Conservation (phyloP, 2,888 invertebrate species). For the Drosophila diplacantha region DNA sequence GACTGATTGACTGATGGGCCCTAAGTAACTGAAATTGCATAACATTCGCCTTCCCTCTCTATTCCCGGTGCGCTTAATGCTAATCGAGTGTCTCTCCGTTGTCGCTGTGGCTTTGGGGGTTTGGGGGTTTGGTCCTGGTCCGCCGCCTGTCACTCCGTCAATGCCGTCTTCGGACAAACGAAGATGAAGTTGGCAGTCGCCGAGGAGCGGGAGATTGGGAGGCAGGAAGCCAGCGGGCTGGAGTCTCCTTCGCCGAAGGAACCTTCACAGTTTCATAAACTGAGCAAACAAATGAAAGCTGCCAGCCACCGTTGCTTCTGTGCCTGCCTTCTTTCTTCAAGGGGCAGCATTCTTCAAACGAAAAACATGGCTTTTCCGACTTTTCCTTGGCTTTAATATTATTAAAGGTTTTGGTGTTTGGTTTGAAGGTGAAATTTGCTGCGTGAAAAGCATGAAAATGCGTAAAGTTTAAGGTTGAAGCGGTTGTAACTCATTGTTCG, state of each 20-base stretch:
- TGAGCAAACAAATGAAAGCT: constrained; percentile 68
- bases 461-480: neutral
- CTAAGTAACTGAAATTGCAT: constrained; percentile 70
- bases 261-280: constrained; percentile 56
- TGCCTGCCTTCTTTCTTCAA: neutral
- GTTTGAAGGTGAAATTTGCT: neutral
- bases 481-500: neutral
- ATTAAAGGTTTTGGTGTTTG: neutral
- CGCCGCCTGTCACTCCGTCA: constrained; percentile 38
- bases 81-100: constrained; percentile 61
- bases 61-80: constrained; percentile 59
- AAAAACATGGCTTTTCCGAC: neutral
- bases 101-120: constrained; percentile 19
- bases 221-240: neutral
- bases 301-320: constrained; percentile 39
- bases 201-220: constrained; percentile 17
- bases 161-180: constrained; percentile 49
- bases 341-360: neutral
- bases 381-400: neutral
- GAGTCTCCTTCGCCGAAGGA: neutral
- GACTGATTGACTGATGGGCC: constrained; percentile 70
- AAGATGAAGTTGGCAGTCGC: constrained; percentile 66
- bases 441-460: neutral
- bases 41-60: constrained; percentile 45
- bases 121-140: constrained; percentile 4